Conservation (phyloP, 2,113 vertebrate species). For the Neolamprologus tretocephalus region DNA sequence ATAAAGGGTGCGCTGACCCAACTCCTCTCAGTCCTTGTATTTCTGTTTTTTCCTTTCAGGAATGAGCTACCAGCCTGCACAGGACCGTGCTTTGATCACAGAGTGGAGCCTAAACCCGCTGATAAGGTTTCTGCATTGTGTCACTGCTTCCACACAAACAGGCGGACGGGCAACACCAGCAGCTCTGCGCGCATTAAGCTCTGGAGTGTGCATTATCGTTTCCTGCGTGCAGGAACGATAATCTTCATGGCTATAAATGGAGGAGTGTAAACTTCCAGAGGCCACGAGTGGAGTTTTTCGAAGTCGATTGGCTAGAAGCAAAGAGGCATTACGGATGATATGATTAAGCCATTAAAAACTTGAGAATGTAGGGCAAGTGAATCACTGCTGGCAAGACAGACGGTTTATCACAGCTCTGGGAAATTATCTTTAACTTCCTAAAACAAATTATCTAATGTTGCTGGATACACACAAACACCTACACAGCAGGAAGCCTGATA, state of each 20-base stretch:
- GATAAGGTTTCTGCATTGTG: constrained; percentile 12
- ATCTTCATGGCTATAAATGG: constrained; percentile 50
- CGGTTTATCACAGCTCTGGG: constrained; percentile 18
- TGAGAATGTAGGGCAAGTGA: constrained; percentile 33
- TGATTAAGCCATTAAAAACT: constrained; percentile 40
- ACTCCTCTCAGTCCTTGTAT: background rate
- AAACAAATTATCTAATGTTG: background rate
- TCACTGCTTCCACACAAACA: background rate
- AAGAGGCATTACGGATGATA: constrained; percentile 34
- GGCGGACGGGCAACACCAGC: background rate
- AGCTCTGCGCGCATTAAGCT: constrained; percentile 1
- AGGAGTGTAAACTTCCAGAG: constrained; percentile 25
- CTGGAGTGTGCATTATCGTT: constrained; percentile 23
- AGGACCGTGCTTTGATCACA: background rate
- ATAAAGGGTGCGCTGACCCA: constrained; percentile 11
- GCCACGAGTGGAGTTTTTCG: constrained; percentile 25
- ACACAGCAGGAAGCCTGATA: background rate
- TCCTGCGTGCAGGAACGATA: constrained; percentile 22
- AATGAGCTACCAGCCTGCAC: background rate
- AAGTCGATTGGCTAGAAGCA: constrained; percentile 8
- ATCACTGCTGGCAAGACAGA: constrained; percentile 27
- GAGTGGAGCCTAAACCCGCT: background rate
- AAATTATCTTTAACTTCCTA: constrained; percentile 4
- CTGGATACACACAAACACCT: background rate
- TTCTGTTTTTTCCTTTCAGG: background rate